These are phyloP conservation scores for Sylvietta virens DNA, from an alignment of 2,113 vertebrate genomes.

Conservation along the genomic window DNA sequence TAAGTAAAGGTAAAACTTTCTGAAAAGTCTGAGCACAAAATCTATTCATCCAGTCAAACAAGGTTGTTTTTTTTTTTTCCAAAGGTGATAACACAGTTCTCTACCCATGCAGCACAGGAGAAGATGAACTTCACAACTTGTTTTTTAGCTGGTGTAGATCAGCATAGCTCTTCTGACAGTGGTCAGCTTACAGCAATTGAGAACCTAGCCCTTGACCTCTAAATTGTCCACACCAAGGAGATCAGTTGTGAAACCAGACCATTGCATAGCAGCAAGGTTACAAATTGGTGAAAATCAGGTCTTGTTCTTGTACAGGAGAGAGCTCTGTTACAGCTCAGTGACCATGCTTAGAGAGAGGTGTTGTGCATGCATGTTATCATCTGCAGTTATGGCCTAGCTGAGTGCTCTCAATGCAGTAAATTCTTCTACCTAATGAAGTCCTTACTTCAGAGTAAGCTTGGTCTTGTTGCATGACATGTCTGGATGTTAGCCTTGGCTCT, in stretches of 20 bases:
- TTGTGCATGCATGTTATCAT: not conserved
- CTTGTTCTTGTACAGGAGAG: not conserved
- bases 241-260: not conserved
- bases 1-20: not conserved
- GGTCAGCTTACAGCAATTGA: not conserved
- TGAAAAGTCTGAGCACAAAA: not conserved
- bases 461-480: not conserved
- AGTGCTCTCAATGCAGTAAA: not conserved
- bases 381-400: not conserved
- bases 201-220: not conserved
- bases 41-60: not conserved
- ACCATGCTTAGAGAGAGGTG: not conserved
- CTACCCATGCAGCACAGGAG: not conserved
- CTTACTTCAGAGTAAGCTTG: not conserved
- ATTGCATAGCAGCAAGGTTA: not conserved
- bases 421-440: not conserved
- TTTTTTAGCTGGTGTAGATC: not conserved
- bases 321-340: not conserved
- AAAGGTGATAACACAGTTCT: not conserved
- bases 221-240: not conserved
- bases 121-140: not conserved
- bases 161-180: not conserved
- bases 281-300: not conserved
- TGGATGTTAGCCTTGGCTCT: not conserved
- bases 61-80: not conserved